Evolutionary conservation across 1,140 invertebrate genomes (phyloP), one percentile per base, ranked within the genome.

Genomic region (Uloborus diversus): DNA sequence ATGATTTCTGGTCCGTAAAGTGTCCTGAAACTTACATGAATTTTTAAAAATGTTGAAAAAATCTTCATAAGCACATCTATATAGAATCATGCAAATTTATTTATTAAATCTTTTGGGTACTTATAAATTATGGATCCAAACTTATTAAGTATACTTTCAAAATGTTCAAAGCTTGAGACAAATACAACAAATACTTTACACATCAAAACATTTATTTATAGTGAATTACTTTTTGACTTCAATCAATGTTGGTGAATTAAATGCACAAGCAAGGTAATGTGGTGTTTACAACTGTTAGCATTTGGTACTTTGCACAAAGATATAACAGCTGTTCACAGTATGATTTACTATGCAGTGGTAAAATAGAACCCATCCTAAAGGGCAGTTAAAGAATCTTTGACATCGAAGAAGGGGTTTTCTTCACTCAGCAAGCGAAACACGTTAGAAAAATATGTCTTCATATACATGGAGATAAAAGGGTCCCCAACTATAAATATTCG

Each of bases 331-430:
- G 9, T 17, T 13, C 37, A 64, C 35, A 37, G 27, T 64, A 37
- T 27, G 42, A 37, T 64, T 35, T 35, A 37, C 61, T 64, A 64
- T 64, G 61, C 61, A 64, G 61, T 64, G 61, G 61, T 64, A 37
- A 37, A 35, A 64, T 35, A 64, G 61, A n/a, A 64, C 33, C 42
- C 61, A 37, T 23, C 42, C 27, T 27, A 37, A 33, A 28, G 30
- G 27, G 30, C 61, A 64, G 35, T 64, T 23, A 23, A 23, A 20
- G 27, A 64, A 64, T 23, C 17, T 27, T 20, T 37, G 27, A 23
- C n/a, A 33, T 35, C 25, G 42, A 64, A 33, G 30, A 37, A 17
- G 9, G 27, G 17, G 35, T 23, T 64, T 23, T 23, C 61, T 17
- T 64, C 27, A 23, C 33, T 35, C 61, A 23, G 25, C 23, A 35